Evolutionary conservation across 1,140 invertebrate genomes (phyloP).

Genomic region (Phymastichus coffea): DNA sequence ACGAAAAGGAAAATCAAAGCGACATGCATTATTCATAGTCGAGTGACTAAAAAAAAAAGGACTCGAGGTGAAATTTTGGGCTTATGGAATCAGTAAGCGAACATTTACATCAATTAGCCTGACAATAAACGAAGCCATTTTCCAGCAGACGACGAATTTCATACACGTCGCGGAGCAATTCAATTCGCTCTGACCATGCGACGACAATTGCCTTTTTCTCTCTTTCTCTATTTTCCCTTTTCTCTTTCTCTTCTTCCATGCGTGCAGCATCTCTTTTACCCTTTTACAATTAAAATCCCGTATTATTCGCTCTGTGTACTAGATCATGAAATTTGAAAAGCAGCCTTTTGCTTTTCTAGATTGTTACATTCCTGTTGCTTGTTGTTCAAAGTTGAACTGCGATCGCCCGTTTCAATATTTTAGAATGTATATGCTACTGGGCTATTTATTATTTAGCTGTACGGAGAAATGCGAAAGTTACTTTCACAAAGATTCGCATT

Average conservation of each 20-base stretch:
- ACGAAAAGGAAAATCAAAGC: conserved; percentile 15
- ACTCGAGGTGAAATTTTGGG: background rate
- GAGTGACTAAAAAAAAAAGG: background rate
- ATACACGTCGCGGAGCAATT: background rate
- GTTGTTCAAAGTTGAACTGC: no score
- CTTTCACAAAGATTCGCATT: no score
- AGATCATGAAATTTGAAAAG: background rate
- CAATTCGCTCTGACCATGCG: conserved; percentile 3
- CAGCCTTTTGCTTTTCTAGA: no score
- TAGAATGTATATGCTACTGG: no score
- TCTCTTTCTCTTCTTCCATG: background rate
- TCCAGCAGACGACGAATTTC: conserved; percentile 18
- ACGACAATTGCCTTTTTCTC: conserved; percentile 23
- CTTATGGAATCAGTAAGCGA: conserved; percentile 6
- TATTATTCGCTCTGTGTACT: conserved; percentile 1
- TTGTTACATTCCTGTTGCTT: no score
- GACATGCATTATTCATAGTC: conserved; percentile 17
- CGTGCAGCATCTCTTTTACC: background rate
- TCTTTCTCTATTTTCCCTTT: background rate
- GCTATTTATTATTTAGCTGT: no score
- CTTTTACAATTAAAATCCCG: conserved; percentile 20
- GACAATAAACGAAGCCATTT: conserved; percentile 21
- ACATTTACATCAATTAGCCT: conserved; percentile 26
- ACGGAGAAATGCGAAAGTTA: no score
- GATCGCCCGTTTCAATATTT: no score